Base-by-base conservation (phyloP, 2,113 vertebrate genomes). In the Gymnocephalus cernua region DNA sequence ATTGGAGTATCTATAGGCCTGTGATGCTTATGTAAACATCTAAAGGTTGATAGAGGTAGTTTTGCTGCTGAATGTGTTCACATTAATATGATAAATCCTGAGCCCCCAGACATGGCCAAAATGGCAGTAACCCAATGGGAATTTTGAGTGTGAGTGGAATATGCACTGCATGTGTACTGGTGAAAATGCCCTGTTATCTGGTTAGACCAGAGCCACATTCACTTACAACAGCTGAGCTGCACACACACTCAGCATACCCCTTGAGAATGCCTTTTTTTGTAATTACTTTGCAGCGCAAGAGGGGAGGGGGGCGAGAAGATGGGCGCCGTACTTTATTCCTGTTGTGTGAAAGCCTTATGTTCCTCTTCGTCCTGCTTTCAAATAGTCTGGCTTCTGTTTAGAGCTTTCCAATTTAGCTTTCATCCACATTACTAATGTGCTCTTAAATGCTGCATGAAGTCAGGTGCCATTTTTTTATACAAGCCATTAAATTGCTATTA, bases 401-500 rank as follows among this genome's bases (percentile, higher is more conserved):
- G 77, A 67, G 77, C 51, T 61, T 19, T 47, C 45, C 44, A 32
- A 72, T 66, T 66, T 51, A 72, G 44, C 18, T 23, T 32, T 62
- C 61, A 23, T 54, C 50, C 2, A 53, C n/a, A 12, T 58, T 14
- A 48, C 57, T 85, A 86, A 80, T 80, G 69, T 16, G 1, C 9
- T 47, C 38, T 74, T 77, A 61, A 89, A 86, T 64, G 61, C 15
- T 3, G 6, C 75, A 16, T 54, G 19, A 27, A 82, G 71, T 71
- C 50, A 16, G 54, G 8, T 63, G 18, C 47, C 45, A 77, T 87
- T 86, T 81, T 81, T 59, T 79, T 59, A 76, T 71, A 62, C 53
- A 9, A 45, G 59, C 67, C 62, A 82, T 85, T 88, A 80, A 83
- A 79, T 70, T 66, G 54, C 80, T 77, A 82, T 91, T 85, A 87